phyloP scores from a whole-genome alignment of 2,113 vertebrate genomes.

The Lycaon pictus region DNA sequence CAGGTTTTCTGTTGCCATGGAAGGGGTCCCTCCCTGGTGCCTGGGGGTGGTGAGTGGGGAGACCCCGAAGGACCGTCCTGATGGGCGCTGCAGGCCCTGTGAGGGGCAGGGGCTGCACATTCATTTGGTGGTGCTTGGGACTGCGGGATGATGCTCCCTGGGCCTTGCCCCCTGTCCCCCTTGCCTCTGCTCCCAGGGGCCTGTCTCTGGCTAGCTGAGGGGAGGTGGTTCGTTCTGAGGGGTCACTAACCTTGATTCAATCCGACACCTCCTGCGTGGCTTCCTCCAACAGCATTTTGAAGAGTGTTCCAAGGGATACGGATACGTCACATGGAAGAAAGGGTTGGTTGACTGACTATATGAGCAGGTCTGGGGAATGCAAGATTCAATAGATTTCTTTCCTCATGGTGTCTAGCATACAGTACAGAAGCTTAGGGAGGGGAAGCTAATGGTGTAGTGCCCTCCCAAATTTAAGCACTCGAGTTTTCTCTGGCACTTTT shows the following conservation, averaged over 20 bases:
- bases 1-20: background rate
- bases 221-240: background rate
- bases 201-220: background rate
- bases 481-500: background rate
- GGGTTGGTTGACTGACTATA: fast-evolving
- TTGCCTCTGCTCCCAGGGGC: fast-evolving
- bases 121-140: background rate
- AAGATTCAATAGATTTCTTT: background rate
- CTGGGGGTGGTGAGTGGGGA: background rate
- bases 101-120: background rate
- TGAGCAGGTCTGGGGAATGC: background rate
- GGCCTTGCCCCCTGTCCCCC: background rate
- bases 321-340: fast-evolving
- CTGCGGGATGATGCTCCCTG: background rate
- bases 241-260: background rate
- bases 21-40: background rate
- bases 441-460: background rate
- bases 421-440: background rate
- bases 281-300: background rate
- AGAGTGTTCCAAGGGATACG: background rate
- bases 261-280: background rate
- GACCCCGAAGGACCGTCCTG: fast-evolving
- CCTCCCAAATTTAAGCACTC: background rate
- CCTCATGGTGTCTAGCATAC: background rate
- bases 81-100: background rate